Evolutionary conservation across 1,140 invertebrate species (phyloP), one percentile per base, ranked within the genome.

Genomic region (Drosophila oshimai): DNA sequence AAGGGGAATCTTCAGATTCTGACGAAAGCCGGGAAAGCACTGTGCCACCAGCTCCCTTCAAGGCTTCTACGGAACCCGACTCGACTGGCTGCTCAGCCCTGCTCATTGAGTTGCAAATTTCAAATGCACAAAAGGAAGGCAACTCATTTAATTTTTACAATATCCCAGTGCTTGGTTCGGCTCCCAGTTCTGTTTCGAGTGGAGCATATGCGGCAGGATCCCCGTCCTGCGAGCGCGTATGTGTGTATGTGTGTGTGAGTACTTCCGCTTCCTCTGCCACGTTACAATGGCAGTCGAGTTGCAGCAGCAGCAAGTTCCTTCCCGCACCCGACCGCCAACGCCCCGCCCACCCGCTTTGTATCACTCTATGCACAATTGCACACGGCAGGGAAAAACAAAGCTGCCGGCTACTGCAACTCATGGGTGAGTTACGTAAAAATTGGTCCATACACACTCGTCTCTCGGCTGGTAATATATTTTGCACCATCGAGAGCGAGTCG

Each of bases 131-230:
- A 83, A 83, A 83, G 79, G 78, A 84, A 83, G 84, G 79, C 79
- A 83, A 83, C 79, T 84, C 79, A 83, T 83, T 83, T 83, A 83
- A 83, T 83, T 83, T 83, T 83, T 70, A 83, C 79, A 83, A 83
- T 83, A 83, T 83, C 78, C 78, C 81, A 83, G 78, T 64, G 78
- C 78, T 67, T 72, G 67, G 51, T 7, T 22, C 37, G 37, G 49
- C 37, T 17, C 13, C 37, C 37, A 53, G 49, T 73, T 44, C 67
- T 62, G 67, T 46, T 60, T 33, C 58, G 46, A 45, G 31, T 72
- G 33, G 24, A 77, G 73, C 74, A 77, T 77, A 67, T 78, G 76
- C 72, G 29, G 58, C 34, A 39, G 57, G 29, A 39, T 39, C 24
- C 57, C 62, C 34, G 44, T 41, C 26, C 42, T 39, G 17, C 51